Base-by-base conservation (phyloP, 2,797 vertebrate genomes). In the Gymnodraco acuticeps region DNA sequence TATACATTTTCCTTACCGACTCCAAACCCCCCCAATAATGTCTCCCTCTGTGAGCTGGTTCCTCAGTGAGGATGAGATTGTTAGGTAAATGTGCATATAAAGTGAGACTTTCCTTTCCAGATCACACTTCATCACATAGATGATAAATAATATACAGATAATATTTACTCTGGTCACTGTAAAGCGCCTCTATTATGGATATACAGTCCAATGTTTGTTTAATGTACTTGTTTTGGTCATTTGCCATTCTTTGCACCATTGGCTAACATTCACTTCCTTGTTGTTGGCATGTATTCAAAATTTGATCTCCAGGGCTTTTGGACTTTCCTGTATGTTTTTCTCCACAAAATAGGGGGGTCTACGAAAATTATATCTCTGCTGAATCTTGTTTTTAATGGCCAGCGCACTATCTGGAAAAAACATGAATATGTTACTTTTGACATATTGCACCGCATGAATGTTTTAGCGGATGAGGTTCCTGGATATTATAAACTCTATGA, bases 401-500 rank as follows among this genome's bases (percentile, higher is more conserved):
- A 75, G 87, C 90, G 87, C 82, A 80, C 87, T 92, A 94, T 94
- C 91, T 93, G 92, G 89, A 94, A 93, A 92, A 91, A 90, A 89
- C 84, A 91, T 80, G 89, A 91, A 91, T 91, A 91, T 88, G 94
- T 91, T 92, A 89, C 90, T 90, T 92, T 81, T 92, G 92, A 95
- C 94, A 94, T 91, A 92, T 92, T 92, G 87, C 81, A 87, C 91
- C 89, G 77, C 91, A 89, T 91, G 91, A 94, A 93, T 89, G 93
- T 91, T 93, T 91, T 84, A 94, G 92, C 90, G 89, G 91, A 94
- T 91, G 83, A 89, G 90, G 90, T 93, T 93, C 88, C 90, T 95
- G 94, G 94, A 93, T 92, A 92, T 94, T 93, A 91, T 92, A 89
- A 92, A 89, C 91, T 88, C 85, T 91, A 87, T 92, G 94, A 95